phyloP scores from a whole-genome alignment of 2,888 invertebrate genomes.

The Pomacea canaliculata region DNA sequence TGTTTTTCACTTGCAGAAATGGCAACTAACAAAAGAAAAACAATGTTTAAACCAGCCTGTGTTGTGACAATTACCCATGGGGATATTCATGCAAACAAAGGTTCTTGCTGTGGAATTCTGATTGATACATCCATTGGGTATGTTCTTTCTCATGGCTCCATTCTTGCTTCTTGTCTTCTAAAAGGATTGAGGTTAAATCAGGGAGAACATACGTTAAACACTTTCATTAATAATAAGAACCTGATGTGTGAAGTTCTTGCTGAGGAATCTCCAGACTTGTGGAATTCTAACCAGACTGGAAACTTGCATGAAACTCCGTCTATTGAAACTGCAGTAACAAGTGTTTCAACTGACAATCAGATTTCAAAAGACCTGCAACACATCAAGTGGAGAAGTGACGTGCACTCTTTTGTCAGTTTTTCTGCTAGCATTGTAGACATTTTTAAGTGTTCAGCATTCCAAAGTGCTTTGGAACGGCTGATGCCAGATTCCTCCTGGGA shows the following conservation, averaged over 20 bases:
- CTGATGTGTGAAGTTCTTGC: slow-evolving; percentile 24
- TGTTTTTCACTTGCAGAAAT: too few species aligned
- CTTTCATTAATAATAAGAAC: slow-evolving; percentile 7
- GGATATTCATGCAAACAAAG: slow-evolving; percentile 28
- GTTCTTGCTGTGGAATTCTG: slow-evolving; percentile 50
- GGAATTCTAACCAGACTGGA: background rate
- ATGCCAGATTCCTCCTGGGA: slow-evolving; percentile 16
- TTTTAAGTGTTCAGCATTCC: slow-evolving; percentile 38
- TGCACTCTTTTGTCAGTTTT: slow-evolving; percentile 19
- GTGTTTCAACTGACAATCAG: background rate
- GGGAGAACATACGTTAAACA: slow-evolving; percentile 12
- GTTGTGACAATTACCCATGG: slow-evolving; percentile 21
- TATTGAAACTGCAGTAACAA: background rate
- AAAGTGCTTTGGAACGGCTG: background rate
- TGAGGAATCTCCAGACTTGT: slow-evolving; percentile 3
- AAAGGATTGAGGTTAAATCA: too few species aligned
- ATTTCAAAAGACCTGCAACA: background rate
- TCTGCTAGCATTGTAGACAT: slow-evolving; percentile 31
- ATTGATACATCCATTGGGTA: slow-evolving; percentile 43
- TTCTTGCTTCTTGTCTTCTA: slow-evolving; percentile 38
- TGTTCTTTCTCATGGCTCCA: slow-evolving; percentile 54
- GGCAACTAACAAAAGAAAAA: background rate
- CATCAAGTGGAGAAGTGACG: background rate
- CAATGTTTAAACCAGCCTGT: slow-evolving; percentile 22
- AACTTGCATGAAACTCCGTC: background rate